Evolutionary conservation across 53 echinoderm and acorn worm genomes (phyloP), one percentile per base, ranked within the genome.

Genomic region (Holothuria leucospilota): DNA sequence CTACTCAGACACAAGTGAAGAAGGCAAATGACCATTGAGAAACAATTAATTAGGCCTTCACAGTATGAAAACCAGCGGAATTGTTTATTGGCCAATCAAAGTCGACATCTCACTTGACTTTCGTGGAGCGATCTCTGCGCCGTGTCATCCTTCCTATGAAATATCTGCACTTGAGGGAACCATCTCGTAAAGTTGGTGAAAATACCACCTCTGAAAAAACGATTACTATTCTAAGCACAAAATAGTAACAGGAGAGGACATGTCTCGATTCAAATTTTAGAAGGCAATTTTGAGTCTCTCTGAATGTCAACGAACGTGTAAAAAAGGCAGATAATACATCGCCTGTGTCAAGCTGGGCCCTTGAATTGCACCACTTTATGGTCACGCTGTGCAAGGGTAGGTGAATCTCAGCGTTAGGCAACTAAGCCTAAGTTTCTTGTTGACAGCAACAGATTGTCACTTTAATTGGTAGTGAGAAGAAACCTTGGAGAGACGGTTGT

Each of bases 241-340:
- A n/a, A 49, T 72, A 72, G 72, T 41, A 72, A 72, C 42, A 75
- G 15, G 75, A 75, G 51, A 75, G 52, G 25, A 25, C 25, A 75
- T 75, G 75, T 75, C 52, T 49, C 75, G 51, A 7, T 52, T 16
- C 28, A 75, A 23, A 75, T 75, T 40, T 51, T 49, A 71, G 28
- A 38, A 56, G 18, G 56, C 16, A 18, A 75, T 49, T 75, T 51
- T 21, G 5, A 72, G 75, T 25, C 51, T 49, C 39, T 12, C 27
- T 14, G n/a, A 75, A 51, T 75, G 75, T 75, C 75, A 75, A 75
- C 39, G 75, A 75, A 75, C 75, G 75, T 75, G 75, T 75, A 75
- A 75, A 75, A 74, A 71, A 14, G 46, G 15, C 11, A 67, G 24
- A 67, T 27, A 4, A 67, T 38, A 52, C 49, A 52, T 23, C 75